phyloP scores from a whole-genome alignment of 2,113 vertebrate species.

The Prunella fulvescens region DNA sequence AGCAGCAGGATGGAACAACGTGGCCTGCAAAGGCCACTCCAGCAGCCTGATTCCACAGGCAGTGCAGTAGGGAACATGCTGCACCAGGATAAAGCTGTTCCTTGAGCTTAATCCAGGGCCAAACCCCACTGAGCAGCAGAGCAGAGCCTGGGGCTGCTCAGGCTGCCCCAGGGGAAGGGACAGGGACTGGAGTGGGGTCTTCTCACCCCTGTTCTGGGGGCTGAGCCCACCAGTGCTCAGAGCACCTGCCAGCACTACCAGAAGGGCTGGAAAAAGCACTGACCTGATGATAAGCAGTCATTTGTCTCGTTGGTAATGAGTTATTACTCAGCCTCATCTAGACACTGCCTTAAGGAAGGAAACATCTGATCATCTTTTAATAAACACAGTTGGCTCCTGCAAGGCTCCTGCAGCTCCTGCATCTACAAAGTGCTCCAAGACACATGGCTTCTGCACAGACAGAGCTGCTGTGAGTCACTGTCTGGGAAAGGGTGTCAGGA shows the following conservation, averaged over 20 bases:
- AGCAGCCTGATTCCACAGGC: not conserved
- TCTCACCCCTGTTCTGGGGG: not conserved
- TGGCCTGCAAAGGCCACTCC: not conserved
- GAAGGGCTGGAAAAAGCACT: not conserved
- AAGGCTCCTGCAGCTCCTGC: slow-evolving; percentile 22
- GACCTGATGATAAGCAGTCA: slow-evolving; percentile 6
- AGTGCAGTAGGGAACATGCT: not conserved
- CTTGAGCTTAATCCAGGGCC: not conserved
- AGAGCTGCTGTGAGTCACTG: slow-evolving; percentile 38
- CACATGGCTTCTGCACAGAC: not conserved
- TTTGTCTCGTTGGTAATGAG: slow-evolving; percentile 28
- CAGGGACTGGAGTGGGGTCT: not conserved
- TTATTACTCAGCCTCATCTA: slow-evolving; percentile 35
- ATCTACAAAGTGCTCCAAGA: not conserved
- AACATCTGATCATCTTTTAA: slow-evolving; percentile 61
- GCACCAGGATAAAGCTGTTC: not conserved
- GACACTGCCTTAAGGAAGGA: slow-evolving; percentile 37
- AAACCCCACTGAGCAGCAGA: not conserved
- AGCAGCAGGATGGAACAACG: not conserved
- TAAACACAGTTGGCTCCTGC: slow-evolving; percentile 36
- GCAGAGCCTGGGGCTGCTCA: not conserved
- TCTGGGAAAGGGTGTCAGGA: slow-evolving; percentile 30
- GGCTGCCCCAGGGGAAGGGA: not conserved
- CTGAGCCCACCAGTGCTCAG: not conserved
- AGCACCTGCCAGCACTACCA: not conserved